Evolutionary conservation across 2,888 invertebrate genomes (phyloP).

Genomic region (Rhyacophila evoluta): DNA sequence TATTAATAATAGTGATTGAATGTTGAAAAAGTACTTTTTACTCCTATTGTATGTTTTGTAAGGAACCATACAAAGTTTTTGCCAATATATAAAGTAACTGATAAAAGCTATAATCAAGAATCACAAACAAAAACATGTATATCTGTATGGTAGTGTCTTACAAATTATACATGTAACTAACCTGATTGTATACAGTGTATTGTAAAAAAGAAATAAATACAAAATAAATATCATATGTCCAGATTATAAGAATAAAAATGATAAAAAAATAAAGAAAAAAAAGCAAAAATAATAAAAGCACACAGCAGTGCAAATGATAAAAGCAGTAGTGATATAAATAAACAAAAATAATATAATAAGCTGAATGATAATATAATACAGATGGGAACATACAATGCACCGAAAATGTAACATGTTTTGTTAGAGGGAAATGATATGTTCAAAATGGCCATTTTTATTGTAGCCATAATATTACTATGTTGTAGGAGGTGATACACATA

Average conservation of each 20-base stretch:
- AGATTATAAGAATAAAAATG: not conserved
- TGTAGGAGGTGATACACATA: not conserved
- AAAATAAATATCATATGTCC: not conserved
- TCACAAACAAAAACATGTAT: too few species aligned
- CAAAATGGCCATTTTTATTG: not conserved
- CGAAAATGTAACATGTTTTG: not conserved
- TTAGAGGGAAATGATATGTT: not conserved
- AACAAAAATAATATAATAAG: constrained; percentile 18
- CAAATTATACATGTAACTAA: not conserved
- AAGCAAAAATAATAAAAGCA: not conserved
- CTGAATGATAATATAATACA: not conserved
- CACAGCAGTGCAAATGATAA: constrained; percentile 26
- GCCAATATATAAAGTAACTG: too few species aligned
- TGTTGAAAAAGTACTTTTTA: too few species aligned
- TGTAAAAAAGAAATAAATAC: not conserved
- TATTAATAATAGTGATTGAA: too few species aligned
- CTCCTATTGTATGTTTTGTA: too few species aligned
- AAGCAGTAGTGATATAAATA: constrained; percentile 3
- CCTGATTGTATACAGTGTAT: constrained; percentile 3
- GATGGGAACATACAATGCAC: not conserved
- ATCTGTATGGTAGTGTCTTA: not conserved
- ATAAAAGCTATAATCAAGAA: too few species aligned
- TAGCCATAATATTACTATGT: too few species aligned
- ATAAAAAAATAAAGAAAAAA: not conserved
- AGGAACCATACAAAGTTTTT: too few species aligned